Percentiles rank a stretch among this genome's conserved stretches.
These are phyloP conservation scores for Diabrotica balteata DNA, from an alignment of 2,888 invertebrate species.

Conservation along the genomic window DNA sequence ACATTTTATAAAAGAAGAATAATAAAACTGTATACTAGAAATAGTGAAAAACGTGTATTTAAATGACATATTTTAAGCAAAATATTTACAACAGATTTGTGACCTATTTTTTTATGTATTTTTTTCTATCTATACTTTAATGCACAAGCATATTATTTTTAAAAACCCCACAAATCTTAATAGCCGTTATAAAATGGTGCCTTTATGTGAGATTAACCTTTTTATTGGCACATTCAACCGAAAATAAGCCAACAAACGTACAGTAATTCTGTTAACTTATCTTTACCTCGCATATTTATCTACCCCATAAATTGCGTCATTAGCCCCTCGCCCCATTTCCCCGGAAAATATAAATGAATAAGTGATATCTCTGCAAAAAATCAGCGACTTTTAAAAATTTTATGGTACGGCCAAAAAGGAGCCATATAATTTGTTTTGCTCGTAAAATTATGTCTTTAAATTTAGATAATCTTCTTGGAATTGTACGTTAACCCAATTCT, in stretches of 20 bases:
- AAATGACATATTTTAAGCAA: too few species aligned
- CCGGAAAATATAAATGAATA: not conserved
- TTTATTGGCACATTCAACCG: too few species aligned
- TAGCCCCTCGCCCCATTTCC: not conserved
- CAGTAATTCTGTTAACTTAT: not conserved
- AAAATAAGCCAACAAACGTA: not conserved
- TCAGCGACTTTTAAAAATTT: conserved; percentile 5
- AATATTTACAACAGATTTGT: too few species aligned
- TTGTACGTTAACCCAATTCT: conserved; percentile 7
- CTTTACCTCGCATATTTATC: not conserved
- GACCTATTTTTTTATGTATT: too few species aligned
- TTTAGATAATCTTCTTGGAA: conserved; percentile 17
- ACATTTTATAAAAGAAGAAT: too few species aligned
- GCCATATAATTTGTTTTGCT: conserved; percentile 12
- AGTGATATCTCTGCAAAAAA: conserved; percentile 8
- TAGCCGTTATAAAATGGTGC: too few species aligned
- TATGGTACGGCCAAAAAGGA: not conserved
- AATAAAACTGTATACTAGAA: too few species aligned
- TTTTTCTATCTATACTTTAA: too few species aligned
- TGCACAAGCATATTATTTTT: too few species aligned
- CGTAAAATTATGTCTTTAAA: conserved; percentile 11
- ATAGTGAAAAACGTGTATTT: too few species aligned
- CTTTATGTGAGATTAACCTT: too few species aligned
- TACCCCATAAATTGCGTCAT: not conserved
- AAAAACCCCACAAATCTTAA: too few species aligned